A percentile compares a stretch with the other conserved stretches of the same genome.
Evolutionary conservation across 92 coral and sea anemone species (phyloP).

Genomic region (Ricordea florida): DNA sequence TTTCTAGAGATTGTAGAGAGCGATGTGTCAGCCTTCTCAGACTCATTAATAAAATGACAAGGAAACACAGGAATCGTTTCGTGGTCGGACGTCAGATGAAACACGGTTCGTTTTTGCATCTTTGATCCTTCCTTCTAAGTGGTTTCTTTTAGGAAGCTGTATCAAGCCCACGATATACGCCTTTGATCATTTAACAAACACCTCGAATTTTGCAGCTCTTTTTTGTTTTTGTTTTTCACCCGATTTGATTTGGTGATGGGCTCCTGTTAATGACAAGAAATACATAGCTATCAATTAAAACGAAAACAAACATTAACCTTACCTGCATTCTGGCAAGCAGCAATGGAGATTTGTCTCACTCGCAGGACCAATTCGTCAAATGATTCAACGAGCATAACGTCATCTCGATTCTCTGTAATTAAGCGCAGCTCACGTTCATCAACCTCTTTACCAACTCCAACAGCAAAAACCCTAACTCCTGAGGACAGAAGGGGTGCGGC

Average conservation of each 20-base stretch:
- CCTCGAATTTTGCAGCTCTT: too few relatives aligned
- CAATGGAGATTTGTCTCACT: constrained; percentile 35
- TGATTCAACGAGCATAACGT: constrained; percentile 39
- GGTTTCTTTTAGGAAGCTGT: too few relatives aligned
- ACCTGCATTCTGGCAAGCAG: constrained; percentile 52
- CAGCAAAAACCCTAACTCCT: constrained; percentile 62
- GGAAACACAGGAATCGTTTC: background rate
- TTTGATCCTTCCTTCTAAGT: too few relatives aligned
- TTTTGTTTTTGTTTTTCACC: too few relatives aligned
- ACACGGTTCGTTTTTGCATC: too few relatives aligned
- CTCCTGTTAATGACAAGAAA: too few relatives aligned
- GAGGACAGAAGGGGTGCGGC: constrained; percentile 54
- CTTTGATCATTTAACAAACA: too few relatives aligned
- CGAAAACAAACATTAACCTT: too few relatives aligned
- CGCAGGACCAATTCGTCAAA: constrained; percentile 26
- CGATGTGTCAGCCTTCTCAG: background rate
- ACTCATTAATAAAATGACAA: background rate
- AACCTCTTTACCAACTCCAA: constrained; percentile 62
- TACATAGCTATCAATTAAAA: too few relatives aligned
- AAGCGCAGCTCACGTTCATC: constrained; percentile 26
- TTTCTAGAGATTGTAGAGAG: constrained; percentile 15
- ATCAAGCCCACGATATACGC: too few relatives aligned
- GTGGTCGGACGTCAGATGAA: background rate
- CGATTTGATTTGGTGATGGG: too few relatives aligned
- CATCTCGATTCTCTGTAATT: constrained; percentile 21